phyloP scores from a whole-genome alignment of 2,113 vertebrate species.

The Pygoscelis adeliae region DNA sequence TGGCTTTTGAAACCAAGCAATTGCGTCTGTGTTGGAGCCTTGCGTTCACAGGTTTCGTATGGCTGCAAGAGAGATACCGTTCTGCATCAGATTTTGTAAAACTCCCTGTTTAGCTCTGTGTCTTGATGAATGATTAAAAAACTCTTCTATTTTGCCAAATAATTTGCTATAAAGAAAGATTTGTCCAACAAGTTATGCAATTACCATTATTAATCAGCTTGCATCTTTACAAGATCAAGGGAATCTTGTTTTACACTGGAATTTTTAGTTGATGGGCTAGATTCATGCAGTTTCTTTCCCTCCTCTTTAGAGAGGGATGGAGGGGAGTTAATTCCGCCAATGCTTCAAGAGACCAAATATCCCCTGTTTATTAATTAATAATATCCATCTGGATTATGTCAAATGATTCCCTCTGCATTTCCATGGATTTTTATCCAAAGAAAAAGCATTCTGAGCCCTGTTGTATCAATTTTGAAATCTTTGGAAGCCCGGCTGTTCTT shows the following conservation, averaged over 20 bases:
- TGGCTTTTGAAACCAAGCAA: background rate
- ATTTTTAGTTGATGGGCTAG: conserved; percentile 50
- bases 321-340: background rate
- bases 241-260: conserved; percentile 25
- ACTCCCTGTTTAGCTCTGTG: background rate
- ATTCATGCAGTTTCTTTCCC: background rate
- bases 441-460: background rate
- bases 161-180: conserved; percentile 24
- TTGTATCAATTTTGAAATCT: conserved; percentile 27
- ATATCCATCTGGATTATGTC: conserved; percentile 37
- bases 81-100: background rate
- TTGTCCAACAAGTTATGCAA: conserved; percentile 44
- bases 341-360: conserved; percentile 28
- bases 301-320: conserved; percentile 17
- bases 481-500: conserved; percentile 31
- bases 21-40: background rate
- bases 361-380: conserved; percentile 55
- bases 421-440: background rate
- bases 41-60: background rate
- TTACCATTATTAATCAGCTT: conserved; percentile 52
- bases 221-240: conserved; percentile 26
- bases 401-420: background rate
- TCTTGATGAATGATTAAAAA: conserved; percentile 14
- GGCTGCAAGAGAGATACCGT: background rate
- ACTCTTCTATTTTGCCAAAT: conserved; percentile 3